Evolutionary conservation across 2,113 vertebrate genomes (phyloP).

Genomic region (Erythrocercus mccallii): DNA sequence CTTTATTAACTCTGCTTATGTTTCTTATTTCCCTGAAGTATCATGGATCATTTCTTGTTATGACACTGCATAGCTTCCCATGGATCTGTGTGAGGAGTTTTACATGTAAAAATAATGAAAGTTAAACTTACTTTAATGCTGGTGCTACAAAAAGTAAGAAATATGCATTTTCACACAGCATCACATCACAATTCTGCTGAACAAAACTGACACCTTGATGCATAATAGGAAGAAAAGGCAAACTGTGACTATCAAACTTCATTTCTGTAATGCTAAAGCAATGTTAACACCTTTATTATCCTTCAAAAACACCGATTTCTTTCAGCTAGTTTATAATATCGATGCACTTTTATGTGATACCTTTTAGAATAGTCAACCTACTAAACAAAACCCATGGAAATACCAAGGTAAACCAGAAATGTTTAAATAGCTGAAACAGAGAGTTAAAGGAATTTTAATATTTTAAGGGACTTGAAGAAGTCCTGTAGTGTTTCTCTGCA

Average conservation of each 20-base stretch:
- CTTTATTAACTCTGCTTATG: background rate
- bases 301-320: background rate
- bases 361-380: background rate
- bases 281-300: background rate
- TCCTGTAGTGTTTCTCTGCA: background rate
- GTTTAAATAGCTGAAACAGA: background rate
- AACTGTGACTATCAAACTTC: background rate
- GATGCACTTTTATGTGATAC: background rate
- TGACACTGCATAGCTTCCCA: background rate
- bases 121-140: background rate
- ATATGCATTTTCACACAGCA: background rate
- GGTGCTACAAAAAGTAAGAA: background rate
- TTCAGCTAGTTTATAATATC: slow-evolving; percentile 1
- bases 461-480: background rate
- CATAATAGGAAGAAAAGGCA: background rate
- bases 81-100: background rate
- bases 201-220: background rate
- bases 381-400: background rate
- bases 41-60: background rate
- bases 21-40: background rate
- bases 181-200: background rate
- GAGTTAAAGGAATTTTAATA: background rate
- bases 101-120: background rate
- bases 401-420: background rate
- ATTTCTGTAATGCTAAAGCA: background rate